Base-by-base conservation (phyloP, 2,888 invertebrate genomes). In the Chymomyza caudatula region DNA sequence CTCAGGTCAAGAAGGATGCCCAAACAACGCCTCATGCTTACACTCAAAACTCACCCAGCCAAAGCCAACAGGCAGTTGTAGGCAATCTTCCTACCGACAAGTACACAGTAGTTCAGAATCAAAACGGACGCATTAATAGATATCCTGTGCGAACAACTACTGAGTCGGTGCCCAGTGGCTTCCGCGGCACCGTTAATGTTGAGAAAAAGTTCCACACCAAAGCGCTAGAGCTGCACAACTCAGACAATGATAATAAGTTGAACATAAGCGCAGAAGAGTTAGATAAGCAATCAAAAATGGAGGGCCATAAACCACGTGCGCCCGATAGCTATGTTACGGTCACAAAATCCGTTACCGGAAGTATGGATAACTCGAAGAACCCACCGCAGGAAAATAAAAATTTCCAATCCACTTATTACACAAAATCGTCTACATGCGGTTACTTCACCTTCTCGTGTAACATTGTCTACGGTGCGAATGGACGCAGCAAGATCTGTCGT, bases 371-470 rank as follows among this genome's bases (percentile, higher is more conserved):
- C 62, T 92, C 92, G 51, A 92, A 92, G 85, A 92, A 92, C 78
- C 92, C 93, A 23, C 90, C 91, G 37, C 90, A 90, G 80, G 93
- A 93, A 65, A 93, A 94, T 67, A 94, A 95, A 87, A 94, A 94
- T 89, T 94, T 93, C 85, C 93, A 94, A 1, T 94, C 94, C 73
- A 94, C 95, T 0, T 96, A 95, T 90, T 96, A 95, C 82, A 95
- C 96, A 0, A 96, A 96, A 89, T 95, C 96, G 6, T 96, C 96
- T 1, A 96, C 95, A 1, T 96, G 96, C 88, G 96, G 96, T 6
- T 96, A 96, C 87, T 96, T 96, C 77, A 96, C 96, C 1, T 96
- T 96, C 88, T 94, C 95, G 0, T 96, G 96, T 87, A 95, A 95
- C 57, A 94, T 95, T 86, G 95, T 95, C 0, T 94, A 94, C 78